Evolutionary conservation across 53 echinoderm and acorn worm genomes (phyloP).

Genomic region (Echinometra lucunter): DNA sequence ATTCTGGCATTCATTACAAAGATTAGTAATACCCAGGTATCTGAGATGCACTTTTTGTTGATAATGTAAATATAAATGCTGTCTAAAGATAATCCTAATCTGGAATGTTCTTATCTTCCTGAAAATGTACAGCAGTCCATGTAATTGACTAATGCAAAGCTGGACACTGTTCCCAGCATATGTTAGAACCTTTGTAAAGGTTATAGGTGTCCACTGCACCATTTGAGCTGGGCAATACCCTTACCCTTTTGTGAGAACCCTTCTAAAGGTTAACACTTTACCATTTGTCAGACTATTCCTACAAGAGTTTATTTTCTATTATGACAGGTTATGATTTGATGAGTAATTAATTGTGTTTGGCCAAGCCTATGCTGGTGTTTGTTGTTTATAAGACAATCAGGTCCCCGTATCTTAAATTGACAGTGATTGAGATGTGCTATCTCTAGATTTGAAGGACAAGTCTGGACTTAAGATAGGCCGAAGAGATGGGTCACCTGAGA

Average conservation of each 20-base stretch:
- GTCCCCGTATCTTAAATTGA: conserved; percentile 13
- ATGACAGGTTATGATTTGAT: conserved; percentile 44
- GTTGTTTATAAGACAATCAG: conserved; percentile 39
- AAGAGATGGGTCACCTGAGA: background rate
- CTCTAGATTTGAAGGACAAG: background rate
- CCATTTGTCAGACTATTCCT: background rate
- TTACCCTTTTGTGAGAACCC: background rate
- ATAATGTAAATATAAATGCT: no score
- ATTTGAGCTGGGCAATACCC: background rate
- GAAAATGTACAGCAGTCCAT: no score
- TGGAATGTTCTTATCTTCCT: no score
- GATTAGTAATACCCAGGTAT: no score
- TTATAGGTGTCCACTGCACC: background rate
- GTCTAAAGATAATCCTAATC: no score
- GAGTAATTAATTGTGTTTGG: conserved; percentile 57
- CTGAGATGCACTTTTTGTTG: no score
- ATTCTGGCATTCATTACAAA: no score
- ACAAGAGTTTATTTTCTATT: background rate
- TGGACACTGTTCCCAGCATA: no score
- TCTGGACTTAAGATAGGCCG: background rate
- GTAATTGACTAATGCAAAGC: no score
- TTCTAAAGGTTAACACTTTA: conserved; percentile 3
- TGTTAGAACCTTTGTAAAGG: no score
- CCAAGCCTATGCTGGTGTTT: conserved; percentile 19
- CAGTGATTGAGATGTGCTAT: conserved; percentile 46